Conservation (phyloP, 1,140 invertebrate species). For the Drosophila orena region DNA sequence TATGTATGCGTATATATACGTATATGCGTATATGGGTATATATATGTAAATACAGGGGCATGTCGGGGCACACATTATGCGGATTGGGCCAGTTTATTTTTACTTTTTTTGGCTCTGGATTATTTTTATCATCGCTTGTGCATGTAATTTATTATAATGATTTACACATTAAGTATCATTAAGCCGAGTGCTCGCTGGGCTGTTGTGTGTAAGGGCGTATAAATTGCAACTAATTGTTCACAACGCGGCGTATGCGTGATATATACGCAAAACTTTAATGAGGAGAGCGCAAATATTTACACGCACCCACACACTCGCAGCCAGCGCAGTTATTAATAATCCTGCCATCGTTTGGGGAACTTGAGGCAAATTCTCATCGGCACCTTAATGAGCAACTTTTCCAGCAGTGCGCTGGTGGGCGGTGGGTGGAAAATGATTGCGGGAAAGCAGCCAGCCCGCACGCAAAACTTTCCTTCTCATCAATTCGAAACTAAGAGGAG, state of each 20-base stretch:
- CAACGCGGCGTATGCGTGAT: constrained; percentile 59
- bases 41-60: constrained; percentile 23
- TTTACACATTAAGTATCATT: constrained; percentile 70
- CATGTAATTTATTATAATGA: constrained; percentile 72
- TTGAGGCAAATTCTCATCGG: constrained; percentile 44
- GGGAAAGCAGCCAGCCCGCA: constrained; percentile 39
- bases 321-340: constrained; percentile 58
- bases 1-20: neutral
- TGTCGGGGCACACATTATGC: constrained; percentile 62
- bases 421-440: constrained; percentile 50
- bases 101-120: constrained; percentile 47
- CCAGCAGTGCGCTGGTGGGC: neutral
- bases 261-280: constrained; percentile 45
- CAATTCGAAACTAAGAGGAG: constrained; percentile 51
- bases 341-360: constrained; percentile 36
- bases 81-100: constrained; percentile 48
- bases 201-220: constrained; percentile 21
- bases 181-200: constrained; percentile 27
- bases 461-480: constrained; percentile 60
- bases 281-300: constrained; percentile 47
- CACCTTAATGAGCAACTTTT: constrained; percentile 63
- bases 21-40: neutral
- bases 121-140: constrained; percentile 64
- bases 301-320: constrained; percentile 12
- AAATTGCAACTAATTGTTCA: constrained; percentile 64